Evolutionary conservation across 1,140 invertebrate species (phyloP), one percentile per base, ranked within the genome.

Genomic region (Bombus picipes): DNA sequence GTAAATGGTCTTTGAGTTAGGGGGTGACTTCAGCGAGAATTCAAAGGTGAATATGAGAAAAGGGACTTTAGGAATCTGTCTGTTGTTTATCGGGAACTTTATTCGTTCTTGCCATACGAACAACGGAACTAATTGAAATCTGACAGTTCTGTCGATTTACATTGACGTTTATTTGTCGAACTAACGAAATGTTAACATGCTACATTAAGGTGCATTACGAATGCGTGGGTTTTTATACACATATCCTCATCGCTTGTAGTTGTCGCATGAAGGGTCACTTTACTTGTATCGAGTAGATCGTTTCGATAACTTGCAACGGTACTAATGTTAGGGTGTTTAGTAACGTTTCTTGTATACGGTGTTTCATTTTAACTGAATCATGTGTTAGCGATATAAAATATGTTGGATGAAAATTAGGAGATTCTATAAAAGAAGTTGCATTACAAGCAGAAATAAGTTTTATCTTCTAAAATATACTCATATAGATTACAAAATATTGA

Each of bases 191-290:
- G 18, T 25, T 39, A 22, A 53, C 34, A 18, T 47, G 15, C 4
- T 18, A 47, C 15, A 47, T 47, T 47, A 68, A 70, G 12, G 22
- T 37, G 0, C 34, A 3, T 37, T 37, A 28, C 18, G 22, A 39
- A 43, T 32, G 25, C 15, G 13, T 66, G 62, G 12, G 70, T 41
- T 53, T 83, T 84, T 47, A 34, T 71, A 34, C 43, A 28, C n/a
- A 71, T 78, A 83, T 66, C 18, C n/a, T 73, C 39, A 37, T 68
- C 43, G 82, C n/a, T 72, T 79, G 32, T 84, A 72, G 10, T 47
- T 78, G 70, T 70, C 25, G 83, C 76, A 47, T 53, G 53, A 47
- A 71, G 66, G 10, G 25, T 70, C 71, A 72, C 25, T 72, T 59
- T 59, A 34, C 34, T 57, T 70, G 57, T 53, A 13, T 37, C 57